A percentile compares a stretch with the other conserved stretches of the same genome.
phyloP scores from a whole-genome alignment of 2,113 vertebrate genomes.

The Rhinolophus sinicus region DNA sequence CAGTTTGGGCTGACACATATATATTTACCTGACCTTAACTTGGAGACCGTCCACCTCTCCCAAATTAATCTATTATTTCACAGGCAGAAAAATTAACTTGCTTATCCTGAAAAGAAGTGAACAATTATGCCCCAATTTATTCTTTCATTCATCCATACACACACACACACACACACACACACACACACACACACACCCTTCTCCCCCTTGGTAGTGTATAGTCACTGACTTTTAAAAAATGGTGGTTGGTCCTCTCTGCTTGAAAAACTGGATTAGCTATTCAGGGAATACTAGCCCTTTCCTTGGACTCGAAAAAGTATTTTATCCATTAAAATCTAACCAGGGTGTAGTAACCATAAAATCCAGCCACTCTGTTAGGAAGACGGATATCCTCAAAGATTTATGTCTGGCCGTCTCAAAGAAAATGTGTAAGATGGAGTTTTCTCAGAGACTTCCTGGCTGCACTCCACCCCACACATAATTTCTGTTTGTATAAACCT shows the following conservation, averaged over 20 bases:
- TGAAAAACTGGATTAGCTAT: constrained; percentile 56
- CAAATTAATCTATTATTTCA: background rate
- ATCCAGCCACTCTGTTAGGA: constrained; percentile 74
- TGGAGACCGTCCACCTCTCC: background rate
- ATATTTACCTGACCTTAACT: background rate
- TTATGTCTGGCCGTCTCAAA: constrained; percentile 79
- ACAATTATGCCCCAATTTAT: background rate
- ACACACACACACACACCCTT: background rate
- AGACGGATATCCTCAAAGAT: constrained; percentile 82
- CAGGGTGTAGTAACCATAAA: constrained; percentile 81
- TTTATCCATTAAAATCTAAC: constrained; percentile 80
- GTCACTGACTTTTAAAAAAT: constrained; percentile 43
- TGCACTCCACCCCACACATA: constrained; percentile 76
- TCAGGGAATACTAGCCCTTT: constrained; percentile 72
- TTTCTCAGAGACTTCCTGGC: constrained; percentile 82
- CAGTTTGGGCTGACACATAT: background rate
- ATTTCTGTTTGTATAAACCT: constrained; percentile 77
- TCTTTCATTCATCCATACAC: background rate
- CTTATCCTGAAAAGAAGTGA: background rate
- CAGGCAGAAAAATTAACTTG: constrained; percentile 39
- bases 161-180: background rate
- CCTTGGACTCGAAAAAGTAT: constrained; percentile 68
- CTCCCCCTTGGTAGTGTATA: background rate
- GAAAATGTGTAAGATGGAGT: constrained; percentile 81
- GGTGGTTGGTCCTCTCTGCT: constrained; percentile 52